phyloP scores from a whole-genome alignment of 1,140 invertebrate genomes.

The Colletes gigas region DNA sequence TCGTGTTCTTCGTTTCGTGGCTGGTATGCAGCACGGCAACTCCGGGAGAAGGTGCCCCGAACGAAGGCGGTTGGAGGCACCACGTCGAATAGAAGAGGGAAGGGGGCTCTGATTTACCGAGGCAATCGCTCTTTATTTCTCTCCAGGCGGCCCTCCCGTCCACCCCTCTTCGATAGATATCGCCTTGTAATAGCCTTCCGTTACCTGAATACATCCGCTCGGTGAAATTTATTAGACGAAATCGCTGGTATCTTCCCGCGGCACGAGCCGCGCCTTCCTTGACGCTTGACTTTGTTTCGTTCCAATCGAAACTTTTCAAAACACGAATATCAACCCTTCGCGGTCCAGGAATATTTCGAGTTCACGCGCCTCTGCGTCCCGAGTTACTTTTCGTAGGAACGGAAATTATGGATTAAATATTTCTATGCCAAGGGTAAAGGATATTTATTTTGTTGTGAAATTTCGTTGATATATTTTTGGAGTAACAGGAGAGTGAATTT shows the following conservation, averaged over 20 bases:
- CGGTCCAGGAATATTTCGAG: too few relatives aligned
- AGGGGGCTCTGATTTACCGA: conserved; percentile 79
- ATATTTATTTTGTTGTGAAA: too few relatives aligned
- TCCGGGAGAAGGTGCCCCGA: conserved; percentile 55
- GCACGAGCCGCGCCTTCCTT: conserved; percentile 12
- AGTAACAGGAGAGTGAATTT: too few relatives aligned
- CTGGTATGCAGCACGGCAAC: conserved; percentile 65
- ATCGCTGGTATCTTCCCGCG: conserved; percentile 15
- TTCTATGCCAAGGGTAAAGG: too few relatives aligned
- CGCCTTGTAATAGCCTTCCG: conserved; percentile 81
- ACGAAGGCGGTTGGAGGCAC: conserved; percentile 37
- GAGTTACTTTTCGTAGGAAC: too few relatives aligned
- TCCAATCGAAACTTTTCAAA: background rate
- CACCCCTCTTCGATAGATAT: conserved; percentile 79
- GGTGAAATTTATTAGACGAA: conserved; percentile 64
- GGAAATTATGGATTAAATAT: too few relatives aligned
- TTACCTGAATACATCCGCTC: conserved; percentile 80
- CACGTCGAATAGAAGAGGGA: conserved; percentile 53
- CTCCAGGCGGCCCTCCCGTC: conserved; percentile 79
- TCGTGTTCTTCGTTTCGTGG: conserved; percentile 65
- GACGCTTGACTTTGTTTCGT: conserved; percentile 14
- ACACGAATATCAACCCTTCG: too few relatives aligned
- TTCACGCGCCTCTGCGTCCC: too few relatives aligned
- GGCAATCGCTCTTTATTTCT: conserved; percentile 82
- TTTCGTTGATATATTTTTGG: too few relatives aligned